These are phyloP conservation scores for Peromyscus polionotus DNA, from an alignment of 2,113 vertebrate genomes.

Conservation along the genomic window DNA sequence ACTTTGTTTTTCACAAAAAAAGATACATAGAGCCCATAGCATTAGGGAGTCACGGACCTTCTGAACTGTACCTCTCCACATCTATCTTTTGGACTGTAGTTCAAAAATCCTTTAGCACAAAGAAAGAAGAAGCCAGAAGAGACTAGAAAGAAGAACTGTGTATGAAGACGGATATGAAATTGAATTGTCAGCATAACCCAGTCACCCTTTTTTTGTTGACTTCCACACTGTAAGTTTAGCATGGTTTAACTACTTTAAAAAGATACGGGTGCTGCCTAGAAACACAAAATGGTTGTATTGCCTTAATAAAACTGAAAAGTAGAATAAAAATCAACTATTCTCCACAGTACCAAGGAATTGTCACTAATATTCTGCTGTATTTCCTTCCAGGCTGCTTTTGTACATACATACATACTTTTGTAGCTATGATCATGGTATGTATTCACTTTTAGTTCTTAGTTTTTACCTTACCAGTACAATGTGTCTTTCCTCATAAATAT, in stretches of 20 bases:
- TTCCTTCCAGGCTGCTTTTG: not conserved
- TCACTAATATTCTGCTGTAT: not conserved
- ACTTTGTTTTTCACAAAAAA: not conserved
- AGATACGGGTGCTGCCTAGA: not conserved
- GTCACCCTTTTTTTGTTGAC: not conserved
- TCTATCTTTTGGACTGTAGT: not conserved
- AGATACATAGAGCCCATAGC: not conserved
- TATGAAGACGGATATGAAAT: not conserved
- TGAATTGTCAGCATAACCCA: not conserved
- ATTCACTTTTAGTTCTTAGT: constrained; percentile 7
- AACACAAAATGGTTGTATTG: not conserved
- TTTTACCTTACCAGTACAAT: not conserved
- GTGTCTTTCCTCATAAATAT: not conserved
- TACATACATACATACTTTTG: not conserved
- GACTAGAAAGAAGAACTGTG: not conserved
- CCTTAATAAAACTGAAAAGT: not conserved
- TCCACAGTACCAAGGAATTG: not conserved
- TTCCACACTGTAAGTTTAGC: not conserved
- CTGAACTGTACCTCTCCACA: not conserved
- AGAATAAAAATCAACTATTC: not conserved
- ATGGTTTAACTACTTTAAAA: not conserved
- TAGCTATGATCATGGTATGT: not conserved
- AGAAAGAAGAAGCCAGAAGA: not conserved
- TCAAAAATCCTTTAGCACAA: not conserved
- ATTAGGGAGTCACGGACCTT: not conserved